Base-by-base conservation (phyloP, 2,113 vertebrate genomes). In the Microtus pennsylvanicus region DNA sequence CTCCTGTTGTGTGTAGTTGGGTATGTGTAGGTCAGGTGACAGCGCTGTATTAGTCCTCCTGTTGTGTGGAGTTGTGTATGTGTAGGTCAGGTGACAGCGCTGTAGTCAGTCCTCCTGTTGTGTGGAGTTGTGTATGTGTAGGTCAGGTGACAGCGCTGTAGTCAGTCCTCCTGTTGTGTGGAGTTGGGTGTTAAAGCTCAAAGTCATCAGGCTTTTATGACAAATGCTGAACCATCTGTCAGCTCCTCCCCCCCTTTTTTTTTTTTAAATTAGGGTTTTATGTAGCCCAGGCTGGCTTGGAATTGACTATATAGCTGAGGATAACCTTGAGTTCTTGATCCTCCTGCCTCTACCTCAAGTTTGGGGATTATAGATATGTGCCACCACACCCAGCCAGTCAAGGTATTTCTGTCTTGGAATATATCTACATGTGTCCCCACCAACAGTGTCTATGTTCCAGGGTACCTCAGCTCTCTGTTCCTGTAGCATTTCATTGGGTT, bases 391-490 rank as follows among this genome's bases (percentile, higher is more conserved):
- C 61, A 45, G 19, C 61, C 61, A 45, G 19, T 38, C 91, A 21
- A 47, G 3, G 5, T 86, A 55, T 85, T 91, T 65, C 13, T 70
- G 5, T 74, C 88, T 16, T n/a, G 19, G 3, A 90, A 4, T 70
- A 0, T 87, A 7, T 77, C 74, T 72, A 4, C 5, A 9, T 38
- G 7, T 30, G 1, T 33, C 52, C 22, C 65, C 2, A 0, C 26
- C 80, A 42, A 14, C n/a, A 9, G 16, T 28, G 65, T 69, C 63
- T 65, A 6, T n/a, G 42, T 24, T 52, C 21, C 45, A 4, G 33
- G n/a, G 78, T 14, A 7, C 17, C 67, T 78, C 5, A 55, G 52
- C 35, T 5, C 1, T 78, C 47, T 78, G 12, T 77, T 61, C 14
- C 58, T 77, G 3, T 58, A 47, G 76, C 35, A 63, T 96, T 86